A percentile compares a stretch with the other conserved stretches of the same genome.
These are phyloP conservation scores for Halesus radiatus DNA, from an alignment of 1,140 invertebrate genomes.

Conservation along the genomic window DNA sequence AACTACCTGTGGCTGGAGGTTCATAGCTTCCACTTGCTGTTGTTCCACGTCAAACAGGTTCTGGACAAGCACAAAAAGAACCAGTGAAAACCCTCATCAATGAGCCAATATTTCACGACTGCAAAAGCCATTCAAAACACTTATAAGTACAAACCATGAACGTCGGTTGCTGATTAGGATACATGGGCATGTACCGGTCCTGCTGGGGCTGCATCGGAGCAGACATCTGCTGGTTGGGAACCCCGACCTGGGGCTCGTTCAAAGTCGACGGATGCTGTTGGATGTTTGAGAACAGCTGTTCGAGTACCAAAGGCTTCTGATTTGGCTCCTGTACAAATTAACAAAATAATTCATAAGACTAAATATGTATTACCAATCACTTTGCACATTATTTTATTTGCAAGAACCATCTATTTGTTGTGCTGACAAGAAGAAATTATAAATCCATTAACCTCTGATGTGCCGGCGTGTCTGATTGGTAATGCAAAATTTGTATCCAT, in stretches of 20 bases:
- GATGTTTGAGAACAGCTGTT: slow-evolving; percentile 34
- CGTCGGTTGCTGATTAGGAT: neutral
- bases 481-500: too few species aligned
- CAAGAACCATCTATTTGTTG: too few species aligned
- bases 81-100: neutral
- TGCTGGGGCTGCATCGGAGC: neutral
- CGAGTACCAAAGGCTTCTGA: slow-evolving; percentile 19
- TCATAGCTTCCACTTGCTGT: neutral
- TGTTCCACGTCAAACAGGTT: neutral
- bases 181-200: neutral
- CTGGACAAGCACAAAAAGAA: neutral
- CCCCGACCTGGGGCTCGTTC: neutral
- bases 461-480: too few species aligned
- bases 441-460: too few species aligned
- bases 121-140: too few species aligned
- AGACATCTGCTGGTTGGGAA: too few species aligned
- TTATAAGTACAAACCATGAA: neutral
- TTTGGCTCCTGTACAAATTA: neutral
- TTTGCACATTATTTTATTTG: too few species aligned
- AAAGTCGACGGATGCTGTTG: slow-evolving; percentile 41
- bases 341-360: neutral
- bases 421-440: too few species aligned
- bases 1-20: neutral
- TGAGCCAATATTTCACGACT: neutral
- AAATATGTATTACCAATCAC: too few species aligned